Conservation (phyloP, 2,113 vertebrate genomes). For the Odocoileus virginianus region DNA sequence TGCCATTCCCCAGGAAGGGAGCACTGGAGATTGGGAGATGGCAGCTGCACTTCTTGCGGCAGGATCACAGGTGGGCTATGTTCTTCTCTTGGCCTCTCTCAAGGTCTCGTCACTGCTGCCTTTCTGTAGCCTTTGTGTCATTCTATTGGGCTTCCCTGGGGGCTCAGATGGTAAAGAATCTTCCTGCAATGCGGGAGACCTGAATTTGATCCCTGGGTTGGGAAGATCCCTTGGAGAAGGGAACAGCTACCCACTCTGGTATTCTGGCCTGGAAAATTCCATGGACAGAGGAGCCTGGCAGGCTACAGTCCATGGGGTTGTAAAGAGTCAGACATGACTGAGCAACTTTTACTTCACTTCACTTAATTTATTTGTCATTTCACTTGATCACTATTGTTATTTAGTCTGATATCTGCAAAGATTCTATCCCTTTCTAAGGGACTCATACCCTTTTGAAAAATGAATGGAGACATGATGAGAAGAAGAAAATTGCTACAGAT, state of each 20-base stretch:
- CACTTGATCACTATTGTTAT: not conserved
- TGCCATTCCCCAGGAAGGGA: constrained; percentile 62
- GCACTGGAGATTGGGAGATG: constrained; percentile 72
- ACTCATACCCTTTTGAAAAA: not conserved
- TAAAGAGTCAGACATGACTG: not conserved
- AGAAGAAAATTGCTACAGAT: not conserved
- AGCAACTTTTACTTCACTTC: not conserved
- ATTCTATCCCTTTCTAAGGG: not conserved
- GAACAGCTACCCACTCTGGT: not conserved
- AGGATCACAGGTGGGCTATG: constrained; percentile 70
- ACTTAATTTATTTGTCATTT: not conserved
- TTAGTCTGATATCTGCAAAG: not conserved
- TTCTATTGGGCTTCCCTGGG: not conserved
- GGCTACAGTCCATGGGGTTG: not conserved
- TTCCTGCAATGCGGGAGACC: not conserved
- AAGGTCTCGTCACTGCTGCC: not conserved
- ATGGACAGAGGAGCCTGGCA: not conserved
- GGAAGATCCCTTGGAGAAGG: not conserved
- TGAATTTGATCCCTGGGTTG: not conserved
- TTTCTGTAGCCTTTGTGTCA: not conserved
- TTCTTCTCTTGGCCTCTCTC: not conserved
- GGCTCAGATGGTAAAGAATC: not conserved
- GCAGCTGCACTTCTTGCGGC: constrained; percentile 71
- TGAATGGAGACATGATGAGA: not conserved
- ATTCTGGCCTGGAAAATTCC: not conserved